phyloP scores from a whole-genome alignment of 30 jellyfish, hydroid and myxozoan species.

The Mastigias papua region DNA sequence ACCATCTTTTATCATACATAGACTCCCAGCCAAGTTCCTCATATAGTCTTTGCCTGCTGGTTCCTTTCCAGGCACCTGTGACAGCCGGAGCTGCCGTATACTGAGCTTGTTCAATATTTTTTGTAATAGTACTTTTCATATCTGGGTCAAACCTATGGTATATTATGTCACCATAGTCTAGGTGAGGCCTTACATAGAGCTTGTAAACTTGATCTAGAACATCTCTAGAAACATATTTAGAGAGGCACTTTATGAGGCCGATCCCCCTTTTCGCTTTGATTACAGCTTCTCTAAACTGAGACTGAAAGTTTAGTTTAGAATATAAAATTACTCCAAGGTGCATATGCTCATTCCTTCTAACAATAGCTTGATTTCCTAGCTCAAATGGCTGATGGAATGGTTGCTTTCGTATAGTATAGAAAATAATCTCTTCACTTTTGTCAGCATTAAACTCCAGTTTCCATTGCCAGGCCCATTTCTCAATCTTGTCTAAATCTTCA shows the following conservation, averaged over 20 bases:
- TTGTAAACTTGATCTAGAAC: background rate
- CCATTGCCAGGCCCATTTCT: background rate
- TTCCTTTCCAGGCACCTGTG: constrained; percentile 3
- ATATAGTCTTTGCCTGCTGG: background rate
- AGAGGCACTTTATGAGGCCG: background rate
- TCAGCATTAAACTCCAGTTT: background rate
- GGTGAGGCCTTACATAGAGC: constrained; percentile 14
- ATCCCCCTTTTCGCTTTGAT: constrained; percentile 2
- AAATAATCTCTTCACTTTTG: constrained; percentile 25
- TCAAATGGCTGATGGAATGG: background rate
- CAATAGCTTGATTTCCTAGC: constrained; percentile 23
- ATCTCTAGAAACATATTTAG: background rate
- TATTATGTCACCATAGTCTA: constrained; percentile 34
- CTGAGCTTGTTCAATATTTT: constrained; percentile 18
- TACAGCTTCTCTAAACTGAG: background rate
- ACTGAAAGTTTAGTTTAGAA: constrained; percentile 5
- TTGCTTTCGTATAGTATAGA: constrained; percentile 6
- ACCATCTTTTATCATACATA: constrained; percentile 18
- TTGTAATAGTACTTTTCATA: constrained; percentile 1
- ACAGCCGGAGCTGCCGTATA: constrained; percentile 26
- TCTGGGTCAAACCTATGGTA: constrained; percentile 22
- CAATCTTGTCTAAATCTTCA: constrained; percentile 14
- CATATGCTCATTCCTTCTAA: constrained; percentile 17
- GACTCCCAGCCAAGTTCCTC: background rate
- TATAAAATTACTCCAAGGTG: constrained; percentile 35